Conservation (phyloP, 92 coral and sea anemone genomes). For the Epizoanthus scotinus region DNA sequence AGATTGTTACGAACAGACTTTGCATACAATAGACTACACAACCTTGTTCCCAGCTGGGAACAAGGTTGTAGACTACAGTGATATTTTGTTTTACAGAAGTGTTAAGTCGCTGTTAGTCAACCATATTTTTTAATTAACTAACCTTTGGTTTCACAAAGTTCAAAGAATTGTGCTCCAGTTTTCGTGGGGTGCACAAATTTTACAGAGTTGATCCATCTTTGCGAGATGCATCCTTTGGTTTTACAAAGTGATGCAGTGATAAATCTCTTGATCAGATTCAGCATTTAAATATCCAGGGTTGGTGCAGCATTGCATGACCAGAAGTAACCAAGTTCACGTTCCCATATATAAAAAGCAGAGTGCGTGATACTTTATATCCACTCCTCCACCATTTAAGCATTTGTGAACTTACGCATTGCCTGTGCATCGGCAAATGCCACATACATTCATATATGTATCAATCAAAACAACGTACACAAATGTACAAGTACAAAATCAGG, state of each 20-base stretch:
- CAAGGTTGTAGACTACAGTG: background rate
- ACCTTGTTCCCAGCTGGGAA: no score
- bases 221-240: background rate
- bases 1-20: constrained; percentile 25
- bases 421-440: no score
- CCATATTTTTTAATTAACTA: constrained; percentile 15
- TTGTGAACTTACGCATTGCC: no score
- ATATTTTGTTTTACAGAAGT: constrained; percentile 17
- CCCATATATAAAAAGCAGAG: no score
- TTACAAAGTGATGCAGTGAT: background rate
- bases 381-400: no score
- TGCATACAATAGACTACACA: constrained; percentile 17
- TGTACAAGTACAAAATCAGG: no score
- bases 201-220: background rate
- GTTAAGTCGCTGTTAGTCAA: background rate
- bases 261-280: background rate
- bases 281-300: background rate
- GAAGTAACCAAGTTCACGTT: background rate
- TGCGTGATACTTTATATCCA: no score
- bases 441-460: no score
- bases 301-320: constrained; percentile 7
- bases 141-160: constrained; percentile 11
- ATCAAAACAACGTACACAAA: no score
- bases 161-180: background rate
- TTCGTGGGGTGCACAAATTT: background rate